A percentile compares a stretch with the other conserved stretches of the same genome.
These are phyloP conservation scores for Stramonita haemastoma DNA, from an alignment of 2,888 invertebrate species.

Conservation along the genomic window DNA sequence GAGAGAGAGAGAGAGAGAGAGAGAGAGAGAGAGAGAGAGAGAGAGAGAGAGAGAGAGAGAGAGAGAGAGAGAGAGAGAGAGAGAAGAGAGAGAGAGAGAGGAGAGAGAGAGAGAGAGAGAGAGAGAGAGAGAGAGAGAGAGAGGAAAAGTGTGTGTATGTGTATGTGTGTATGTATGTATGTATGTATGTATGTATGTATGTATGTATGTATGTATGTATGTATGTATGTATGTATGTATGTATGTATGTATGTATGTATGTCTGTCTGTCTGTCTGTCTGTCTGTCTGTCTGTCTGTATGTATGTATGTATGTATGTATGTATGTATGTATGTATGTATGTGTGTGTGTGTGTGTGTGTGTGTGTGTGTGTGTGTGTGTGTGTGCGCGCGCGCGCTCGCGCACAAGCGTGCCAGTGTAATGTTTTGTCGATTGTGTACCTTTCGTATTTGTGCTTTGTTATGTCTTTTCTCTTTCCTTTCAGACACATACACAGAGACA, in stretches of 20 bases:
- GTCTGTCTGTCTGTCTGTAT: neutral
- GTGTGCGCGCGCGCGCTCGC: too few relatives aligned
- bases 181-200: conserved; percentile 6
- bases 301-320: neutral
- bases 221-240: neutral
- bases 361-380: neutral
- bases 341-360: neutral
- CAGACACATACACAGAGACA: neutral
- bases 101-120: too few relatives aligned
- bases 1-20: too few relatives aligned
- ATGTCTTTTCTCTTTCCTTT: too few relatives aligned
- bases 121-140: too few relatives aligned
- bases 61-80: too few relatives aligned
- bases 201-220: conserved; percentile 6
- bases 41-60: too few relatives aligned
- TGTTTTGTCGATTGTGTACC: too few relatives aligned
- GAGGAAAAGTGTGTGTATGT: neutral
- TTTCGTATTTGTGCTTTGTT: too few relatives aligned
- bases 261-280: neutral
- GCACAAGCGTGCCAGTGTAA: too few relatives aligned
- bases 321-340: neutral
- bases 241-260: neutral
- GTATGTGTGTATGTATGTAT: neutral
- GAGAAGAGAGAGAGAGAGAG: too few relatives aligned
- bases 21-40: too few relatives aligned